A percentile compares a stretch with the other conserved stretches of the same genome.
These are phyloP conservation scores for Drosophila subquinaria DNA, from an alignment of 2,888 invertebrate species.

Conservation along the genomic window DNA sequence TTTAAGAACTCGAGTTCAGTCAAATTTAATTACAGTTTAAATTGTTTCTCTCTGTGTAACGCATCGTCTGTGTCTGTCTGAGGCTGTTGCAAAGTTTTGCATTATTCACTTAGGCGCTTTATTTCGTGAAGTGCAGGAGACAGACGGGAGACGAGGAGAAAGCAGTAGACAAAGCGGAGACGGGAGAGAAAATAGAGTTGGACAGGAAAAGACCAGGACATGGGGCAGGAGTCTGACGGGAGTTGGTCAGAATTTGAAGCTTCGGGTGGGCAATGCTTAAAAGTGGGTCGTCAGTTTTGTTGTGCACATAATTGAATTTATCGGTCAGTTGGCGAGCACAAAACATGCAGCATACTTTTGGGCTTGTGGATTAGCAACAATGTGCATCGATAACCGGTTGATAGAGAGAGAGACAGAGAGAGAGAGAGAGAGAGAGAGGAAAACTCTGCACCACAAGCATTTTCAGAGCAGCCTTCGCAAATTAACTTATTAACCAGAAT, in stretches of 20 bases:
- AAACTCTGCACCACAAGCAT: background rate
- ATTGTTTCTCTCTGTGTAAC: background rate
- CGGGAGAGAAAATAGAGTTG: background rate
- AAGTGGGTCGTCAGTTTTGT: conserved; percentile 51
- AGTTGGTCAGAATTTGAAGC: conserved; percentile 39
- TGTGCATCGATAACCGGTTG: conserved; percentile 23
- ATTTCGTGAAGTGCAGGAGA: conserved; percentile 66
- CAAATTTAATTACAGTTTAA: background rate
- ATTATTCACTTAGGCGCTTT: conserved; percentile 82
- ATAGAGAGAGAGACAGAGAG: background rate
- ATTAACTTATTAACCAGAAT: conserved; percentile 14
- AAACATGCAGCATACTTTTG: conserved; percentile 59
- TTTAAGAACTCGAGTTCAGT: background rate
- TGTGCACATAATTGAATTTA: conserved; percentile 75
- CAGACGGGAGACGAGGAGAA: background rate
- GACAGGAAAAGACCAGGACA: background rate
- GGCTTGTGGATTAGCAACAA: conserved; percentile 28
- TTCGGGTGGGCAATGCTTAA: background rate
- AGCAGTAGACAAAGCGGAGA: background rate
- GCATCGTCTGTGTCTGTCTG: conserved; percentile 9
- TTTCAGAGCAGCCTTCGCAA: conserved; percentile 5
- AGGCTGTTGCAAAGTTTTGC: conserved; percentile 74
- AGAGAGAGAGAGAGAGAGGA: too few species aligned
- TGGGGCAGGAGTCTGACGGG: background rate
- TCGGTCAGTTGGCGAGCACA: conserved; percentile 63